Base-by-base conservation (phyloP, 2,113 vertebrate genomes). In the Tachycineta bicolor region DNA sequence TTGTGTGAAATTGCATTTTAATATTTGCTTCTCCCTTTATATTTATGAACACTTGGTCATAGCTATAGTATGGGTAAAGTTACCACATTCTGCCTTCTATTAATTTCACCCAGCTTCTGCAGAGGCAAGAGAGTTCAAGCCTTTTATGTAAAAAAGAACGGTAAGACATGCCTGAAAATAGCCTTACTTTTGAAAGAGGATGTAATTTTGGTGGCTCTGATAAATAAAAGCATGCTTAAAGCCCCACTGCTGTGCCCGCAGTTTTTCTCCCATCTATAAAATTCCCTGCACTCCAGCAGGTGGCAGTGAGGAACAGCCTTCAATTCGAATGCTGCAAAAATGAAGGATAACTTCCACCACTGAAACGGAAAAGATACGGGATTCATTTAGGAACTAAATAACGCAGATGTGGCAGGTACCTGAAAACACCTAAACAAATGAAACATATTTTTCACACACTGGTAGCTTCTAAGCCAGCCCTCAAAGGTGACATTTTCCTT, bases 231-330 rank as follows among this genome's bases (percentile, higher is more conserved):
- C 25, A n/a, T 29, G 31, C 22, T 28, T 39, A 77, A 56, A 73
- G 11, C 28, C 17, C 25, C 28, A 7, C 13, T 58, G 20, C 22
- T 31, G 9, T 68, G 22, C 37, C 64, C 20, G 5, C 6, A 6
- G 25, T 16, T 78, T 47, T 70, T 53, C 19, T 37, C 9, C 11
- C 3, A 6, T 1, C 11, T 31, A 10, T 23, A n/a, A 74, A 41
- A 79, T 70, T 50, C 62, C 62, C 25, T 31, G 12, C 20, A 47
- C 8, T 47, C 96, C 97, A 97, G 90, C 63, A 97, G 97, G 87
- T 97, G 97, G 94, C 96, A 95, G 63, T 83, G 95, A 97, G 85
- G 88, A 95, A 82, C 46, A 91, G 80, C 5, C 58, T 79, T 93
- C 89, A 19, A 41, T 39, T 4, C 7, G 7, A 63, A 50, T 3